A percentile compares a stretch with the other conserved stretches of the same genome.
phyloP scores from a whole-genome alignment of 2,797 vertebrate species.

The Anisognathus igniventris region DNA sequence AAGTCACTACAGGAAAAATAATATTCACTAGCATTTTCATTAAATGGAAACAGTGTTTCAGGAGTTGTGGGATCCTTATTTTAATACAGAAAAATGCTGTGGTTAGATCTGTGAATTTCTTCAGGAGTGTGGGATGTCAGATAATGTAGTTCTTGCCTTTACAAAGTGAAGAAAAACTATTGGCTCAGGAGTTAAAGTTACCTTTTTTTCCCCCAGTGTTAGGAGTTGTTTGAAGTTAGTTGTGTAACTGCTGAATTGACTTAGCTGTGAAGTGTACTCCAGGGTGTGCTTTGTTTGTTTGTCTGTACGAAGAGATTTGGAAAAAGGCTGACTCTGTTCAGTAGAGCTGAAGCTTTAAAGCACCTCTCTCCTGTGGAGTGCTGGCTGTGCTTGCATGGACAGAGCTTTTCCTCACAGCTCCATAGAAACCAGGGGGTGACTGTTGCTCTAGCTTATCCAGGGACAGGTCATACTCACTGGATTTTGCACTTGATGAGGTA shows the following conservation, averaged over 20 bases:
- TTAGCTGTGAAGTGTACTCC: not conserved
- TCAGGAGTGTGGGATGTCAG: not conserved
- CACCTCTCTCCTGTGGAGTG: not conserved
- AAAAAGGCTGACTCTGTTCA: not conserved
- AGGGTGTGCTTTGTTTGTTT: not conserved
- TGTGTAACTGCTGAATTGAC: not conserved
- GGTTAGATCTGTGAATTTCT: not conserved
- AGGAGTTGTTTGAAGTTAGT: not conserved
- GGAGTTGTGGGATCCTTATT: not conserved
- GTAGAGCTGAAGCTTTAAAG: not conserved
- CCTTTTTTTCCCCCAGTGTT: not conserved
- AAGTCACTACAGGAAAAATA: not conserved
- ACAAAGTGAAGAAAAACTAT: not conserved
- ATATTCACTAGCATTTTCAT: not conserved
- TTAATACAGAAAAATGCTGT: not conserved
- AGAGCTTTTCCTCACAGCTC: not conserved
- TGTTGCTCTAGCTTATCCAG: not conserved
- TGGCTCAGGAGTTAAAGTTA: not conserved
- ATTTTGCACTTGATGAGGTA: not conserved
- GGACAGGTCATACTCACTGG: not conserved
- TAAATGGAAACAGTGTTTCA: not conserved
- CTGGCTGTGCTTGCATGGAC: not conserved
- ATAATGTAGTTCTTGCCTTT: not conserved
- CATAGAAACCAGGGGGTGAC: not conserved
- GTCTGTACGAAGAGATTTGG: not conserved